A percentile compares a stretch with the other conserved stretches of the same genome.
Evolutionary conservation across 2,113 vertebrate species (phyloP).

Genomic region (Pteronura brasiliensis): DNA sequence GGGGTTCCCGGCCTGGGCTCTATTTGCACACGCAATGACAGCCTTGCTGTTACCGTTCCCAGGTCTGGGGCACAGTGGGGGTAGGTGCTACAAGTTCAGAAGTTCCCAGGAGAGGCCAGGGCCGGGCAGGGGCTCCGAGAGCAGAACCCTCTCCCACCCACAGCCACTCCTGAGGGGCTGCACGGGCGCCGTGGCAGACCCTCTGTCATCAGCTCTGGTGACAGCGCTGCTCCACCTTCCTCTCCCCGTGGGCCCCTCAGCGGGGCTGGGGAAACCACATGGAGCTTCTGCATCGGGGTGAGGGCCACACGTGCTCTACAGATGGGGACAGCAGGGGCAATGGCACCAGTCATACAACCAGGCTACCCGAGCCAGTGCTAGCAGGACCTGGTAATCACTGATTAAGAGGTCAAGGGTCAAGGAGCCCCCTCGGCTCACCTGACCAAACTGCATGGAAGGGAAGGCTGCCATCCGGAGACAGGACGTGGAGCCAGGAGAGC

Average conservation of each 20-base stretch:
- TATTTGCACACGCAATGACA: rapidly evolving
- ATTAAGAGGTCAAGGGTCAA: not conserved
- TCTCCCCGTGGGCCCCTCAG: not conserved
- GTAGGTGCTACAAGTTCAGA: not conserved
- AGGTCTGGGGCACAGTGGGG: not conserved
- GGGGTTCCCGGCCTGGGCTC: rapidly evolving
- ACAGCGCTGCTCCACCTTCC: not conserved
- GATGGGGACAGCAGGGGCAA: not conserved
- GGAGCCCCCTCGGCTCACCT: not conserved
- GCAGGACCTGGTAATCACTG: not conserved
- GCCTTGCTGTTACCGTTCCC: rapidly evolving
- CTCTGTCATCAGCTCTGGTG: not conserved
- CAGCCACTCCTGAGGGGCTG: not conserved
- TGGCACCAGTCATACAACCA: rapidly evolving
- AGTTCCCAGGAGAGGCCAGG: not conserved
- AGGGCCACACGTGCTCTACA: not conserved
- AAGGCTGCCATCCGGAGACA: not conserved
- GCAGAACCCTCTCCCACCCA: not conserved
- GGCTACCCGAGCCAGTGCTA: not conserved
- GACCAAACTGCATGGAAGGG: not conserved
- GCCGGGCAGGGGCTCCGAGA: not conserved
- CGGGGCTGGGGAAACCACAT: rapidly evolving
- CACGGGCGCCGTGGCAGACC: rapidly evolving
- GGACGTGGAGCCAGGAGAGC: not conserved
- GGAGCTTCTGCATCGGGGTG: not conserved